These are phyloP conservation scores for Aleiodes sp. DNA, from an alignment of 1,140 invertebrate genomes.

Conservation along the genomic window DNA sequence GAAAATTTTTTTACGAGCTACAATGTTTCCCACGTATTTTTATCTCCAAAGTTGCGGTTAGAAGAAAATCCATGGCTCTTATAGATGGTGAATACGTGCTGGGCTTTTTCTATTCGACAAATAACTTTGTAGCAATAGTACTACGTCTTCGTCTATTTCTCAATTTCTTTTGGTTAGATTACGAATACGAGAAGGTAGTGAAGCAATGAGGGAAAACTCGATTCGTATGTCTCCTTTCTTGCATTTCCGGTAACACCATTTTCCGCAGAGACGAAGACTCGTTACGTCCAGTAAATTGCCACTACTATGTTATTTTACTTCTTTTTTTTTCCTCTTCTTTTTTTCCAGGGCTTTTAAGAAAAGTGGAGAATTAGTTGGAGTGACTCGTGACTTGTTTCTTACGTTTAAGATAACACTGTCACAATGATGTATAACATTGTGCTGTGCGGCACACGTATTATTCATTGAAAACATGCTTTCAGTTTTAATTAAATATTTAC, in stretches of 20 bases:
- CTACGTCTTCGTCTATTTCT: conserved; percentile 3
- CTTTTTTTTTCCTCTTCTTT: not conserved
- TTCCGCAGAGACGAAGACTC: not conserved
- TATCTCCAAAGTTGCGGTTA: no score
- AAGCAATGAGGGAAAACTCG: not conserved
- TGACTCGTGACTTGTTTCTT: not conserved
- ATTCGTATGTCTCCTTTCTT: no score
- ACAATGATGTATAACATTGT: not conserved
- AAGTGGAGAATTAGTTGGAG: conserved; percentile 8
- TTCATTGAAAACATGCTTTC: no score
- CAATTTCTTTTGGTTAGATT: no score
- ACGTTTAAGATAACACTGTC: not conserved
- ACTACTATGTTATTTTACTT: not conserved
- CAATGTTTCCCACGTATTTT: no score
- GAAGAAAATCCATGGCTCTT: no score
- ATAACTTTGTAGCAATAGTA: not conserved
- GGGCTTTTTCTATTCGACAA: not conserved
- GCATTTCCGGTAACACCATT: not conserved
- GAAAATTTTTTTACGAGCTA: not conserved
- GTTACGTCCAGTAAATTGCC: conserved; percentile 5
- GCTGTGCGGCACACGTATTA: not conserved
- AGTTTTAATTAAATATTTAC: no score
- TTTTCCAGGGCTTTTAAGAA: conserved; percentile 13
- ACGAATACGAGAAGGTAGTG: not conserved
- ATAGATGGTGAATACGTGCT: conserved; percentile 1